Evolutionary conservation across 1,140 invertebrate species (phyloP).

Genomic region (Bombus turneri): DNA sequence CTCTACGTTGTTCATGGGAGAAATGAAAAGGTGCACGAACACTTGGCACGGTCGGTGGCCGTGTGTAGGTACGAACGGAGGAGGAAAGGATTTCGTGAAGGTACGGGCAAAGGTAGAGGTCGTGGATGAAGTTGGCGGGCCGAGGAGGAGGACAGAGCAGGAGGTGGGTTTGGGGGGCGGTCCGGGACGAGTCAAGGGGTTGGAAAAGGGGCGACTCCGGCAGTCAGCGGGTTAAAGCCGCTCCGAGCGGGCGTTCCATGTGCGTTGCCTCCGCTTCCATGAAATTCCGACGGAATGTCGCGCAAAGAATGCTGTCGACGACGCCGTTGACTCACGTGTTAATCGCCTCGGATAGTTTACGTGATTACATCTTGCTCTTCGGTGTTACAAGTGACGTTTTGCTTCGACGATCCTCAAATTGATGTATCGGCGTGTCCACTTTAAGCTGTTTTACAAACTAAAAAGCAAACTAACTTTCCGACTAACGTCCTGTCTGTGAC

Average conservation of each 20-base stretch:
- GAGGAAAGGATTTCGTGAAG: slow-evolving; percentile 50
- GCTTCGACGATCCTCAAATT: too few relatives aligned
- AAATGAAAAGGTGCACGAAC: slow-evolving; percentile 19
- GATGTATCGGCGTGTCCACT: neutral
- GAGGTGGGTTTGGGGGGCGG: slow-evolving; percentile 71
- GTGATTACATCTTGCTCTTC: neutral
- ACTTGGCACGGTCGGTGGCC: neutral
- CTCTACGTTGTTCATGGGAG: slow-evolving; percentile 14
- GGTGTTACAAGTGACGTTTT: neutral
- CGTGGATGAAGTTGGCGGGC: slow-evolving; percentile 49
- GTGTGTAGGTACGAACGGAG: neutral
- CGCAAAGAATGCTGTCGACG: neutral
- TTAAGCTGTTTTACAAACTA: too few relatives aligned
- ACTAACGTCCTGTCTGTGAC: neutral
- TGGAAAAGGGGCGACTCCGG: slow-evolving; percentile 76
- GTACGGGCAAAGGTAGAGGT: slow-evolving; percentile 58
- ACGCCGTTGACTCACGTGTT: slow-evolving; percentile 3
- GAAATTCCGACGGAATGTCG: slow-evolving; percentile 8
- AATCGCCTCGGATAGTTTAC: neutral
- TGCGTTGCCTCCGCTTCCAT: slow-evolving; percentile 7
- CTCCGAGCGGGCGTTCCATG: slow-evolving; percentile 70
- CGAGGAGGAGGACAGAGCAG: slow-evolving; percentile 57
- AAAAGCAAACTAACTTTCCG: neutral
- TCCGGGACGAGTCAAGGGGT: slow-evolving; percentile 74
- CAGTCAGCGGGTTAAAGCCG: slow-evolving; percentile 79